Evolutionary conservation across 2,113 vertebrate species (phyloP).

Genomic region (Thamnaconus septentrionalis): DNA sequence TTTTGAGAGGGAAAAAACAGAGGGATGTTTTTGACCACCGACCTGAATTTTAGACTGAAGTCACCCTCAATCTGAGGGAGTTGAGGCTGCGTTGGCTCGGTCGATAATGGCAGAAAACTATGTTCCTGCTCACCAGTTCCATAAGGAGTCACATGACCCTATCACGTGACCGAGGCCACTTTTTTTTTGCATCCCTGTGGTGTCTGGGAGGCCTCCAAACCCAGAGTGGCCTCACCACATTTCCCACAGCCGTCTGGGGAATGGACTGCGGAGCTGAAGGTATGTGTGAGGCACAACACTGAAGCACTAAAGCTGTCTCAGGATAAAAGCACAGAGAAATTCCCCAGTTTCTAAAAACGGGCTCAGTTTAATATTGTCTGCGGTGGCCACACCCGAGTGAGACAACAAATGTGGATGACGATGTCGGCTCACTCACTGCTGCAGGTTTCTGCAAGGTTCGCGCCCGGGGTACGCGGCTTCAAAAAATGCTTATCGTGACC

Average conservation of each 20-base stretch:
- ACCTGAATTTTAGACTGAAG: neutral
- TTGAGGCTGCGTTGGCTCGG: neutral
- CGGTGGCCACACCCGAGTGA: constrained; percentile 55
- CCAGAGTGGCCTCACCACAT: constrained; percentile 74
- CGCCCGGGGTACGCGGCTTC: constrained; percentile 4
- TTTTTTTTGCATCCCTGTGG: constrained; percentile 55
- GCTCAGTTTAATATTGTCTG: constrained; percentile 52
- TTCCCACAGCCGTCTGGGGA: constrained; percentile 74
- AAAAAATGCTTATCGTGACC: too few species aligned
- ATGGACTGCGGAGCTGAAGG: constrained; percentile 66
- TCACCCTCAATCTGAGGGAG: neutral
- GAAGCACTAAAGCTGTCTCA: constrained; percentile 54
- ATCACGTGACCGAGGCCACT: constrained; percentile 58
- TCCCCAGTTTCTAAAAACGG: constrained; percentile 64
- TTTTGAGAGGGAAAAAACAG: too few species aligned
- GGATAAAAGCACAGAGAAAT: constrained; percentile 64
- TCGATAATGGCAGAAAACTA: neutral
- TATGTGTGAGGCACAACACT: constrained; percentile 68
- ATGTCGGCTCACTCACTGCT: constrained; percentile 18
- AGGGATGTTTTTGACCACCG: too few species aligned
- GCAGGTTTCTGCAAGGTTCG: constrained; percentile 30
- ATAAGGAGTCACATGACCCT: constrained; percentile 48
- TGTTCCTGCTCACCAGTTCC: neutral
- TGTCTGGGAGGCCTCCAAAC: constrained; percentile 70
- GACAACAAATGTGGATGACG: constrained; percentile 46